Evolutionary conservation across 2,888 invertebrate species (phyloP), one percentile per base, ranked within the genome.

Genomic region (Diadromus collaris): DNA sequence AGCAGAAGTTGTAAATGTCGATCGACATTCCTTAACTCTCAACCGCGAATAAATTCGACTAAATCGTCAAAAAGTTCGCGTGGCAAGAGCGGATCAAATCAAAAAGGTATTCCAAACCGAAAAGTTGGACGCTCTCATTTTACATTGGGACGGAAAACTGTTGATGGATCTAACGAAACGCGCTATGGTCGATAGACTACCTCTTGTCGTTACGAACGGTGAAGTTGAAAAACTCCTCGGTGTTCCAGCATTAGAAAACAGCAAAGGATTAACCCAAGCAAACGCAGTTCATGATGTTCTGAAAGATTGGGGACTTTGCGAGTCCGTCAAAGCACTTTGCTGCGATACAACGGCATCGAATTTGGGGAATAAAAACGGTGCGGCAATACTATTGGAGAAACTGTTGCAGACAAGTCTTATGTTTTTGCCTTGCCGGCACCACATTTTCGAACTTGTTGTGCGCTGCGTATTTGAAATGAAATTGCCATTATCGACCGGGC

Each of bases 81-180:
- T 74, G 76, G 73, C 69, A 56, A 60, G 68, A 61, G 76, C 80
- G 29, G 48, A 56, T 24, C 46, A 82, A 56, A 77, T 84, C 16
- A 81, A 73, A 74, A 56, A 72, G 60, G 64, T 61, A 44, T 81
- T 85, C 69, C 27, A 75, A 61, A 51, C 51, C 27, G 27, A 65
- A n/a, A 76, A 81, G 27, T 69, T 82, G 19, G 74, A 83, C 51
- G 76, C 76, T 61, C 46, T 80, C 21, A 75, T 82, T 69, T 58
- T 84, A 21, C 85, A 86, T 69, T 87, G 85, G 86, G 84, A 87
- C 80, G 83, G 83, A 19, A 86, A 86, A 81, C 21, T 85, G 34
- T 63, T 85, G 41, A 24, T 27, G 1, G 65, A 65, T 67, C 27
- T 82, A 51, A 16, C 29, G 4, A 56, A 58, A 69, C 77, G 56